These are phyloP conservation scores for Atrichornis clamosus DNA, from an alignment of 2,113 vertebrate species.

Conservation along the genomic window DNA sequence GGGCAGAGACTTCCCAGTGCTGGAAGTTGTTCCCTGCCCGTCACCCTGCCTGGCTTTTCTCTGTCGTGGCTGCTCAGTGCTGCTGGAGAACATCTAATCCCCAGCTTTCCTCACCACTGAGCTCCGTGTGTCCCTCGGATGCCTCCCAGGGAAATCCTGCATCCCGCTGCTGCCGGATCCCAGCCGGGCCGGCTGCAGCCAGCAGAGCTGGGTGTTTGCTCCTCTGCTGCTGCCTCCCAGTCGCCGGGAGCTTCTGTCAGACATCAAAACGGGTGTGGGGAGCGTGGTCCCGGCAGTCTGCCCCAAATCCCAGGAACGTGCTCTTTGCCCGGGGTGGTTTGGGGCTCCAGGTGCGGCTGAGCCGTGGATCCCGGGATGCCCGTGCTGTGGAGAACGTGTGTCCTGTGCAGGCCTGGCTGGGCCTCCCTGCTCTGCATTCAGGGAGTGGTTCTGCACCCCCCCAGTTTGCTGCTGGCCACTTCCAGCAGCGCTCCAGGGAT, in stretches of 20 bases:
- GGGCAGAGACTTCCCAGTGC: background rate
- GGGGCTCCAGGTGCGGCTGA: background rate
- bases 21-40: background rate
- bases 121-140: background rate
- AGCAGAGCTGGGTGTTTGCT: background rate
- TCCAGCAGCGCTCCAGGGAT: background rate
- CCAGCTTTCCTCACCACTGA: background rate
- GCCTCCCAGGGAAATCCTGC: background rate
- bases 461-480: background rate
- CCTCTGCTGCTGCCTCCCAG: background rate
- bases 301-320: background rate
- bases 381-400: background rate
- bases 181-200: background rate
- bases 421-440: background rate
- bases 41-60: background rate
- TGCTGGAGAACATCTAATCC: background rate
- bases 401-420: background rate
- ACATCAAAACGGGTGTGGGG: background rate
- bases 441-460: background rate
- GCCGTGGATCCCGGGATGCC: rapidly evolving
- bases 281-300: background rate
- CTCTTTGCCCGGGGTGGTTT: background rate
- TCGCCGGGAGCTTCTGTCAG: background rate
- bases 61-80: background rate
- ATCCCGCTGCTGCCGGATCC: background rate